A percentile compares a stretch with the other conserved stretches of the same genome.
phyloP scores from a whole-genome alignment of 2,113 vertebrate species.

The Athene cunicularia region DNA sequence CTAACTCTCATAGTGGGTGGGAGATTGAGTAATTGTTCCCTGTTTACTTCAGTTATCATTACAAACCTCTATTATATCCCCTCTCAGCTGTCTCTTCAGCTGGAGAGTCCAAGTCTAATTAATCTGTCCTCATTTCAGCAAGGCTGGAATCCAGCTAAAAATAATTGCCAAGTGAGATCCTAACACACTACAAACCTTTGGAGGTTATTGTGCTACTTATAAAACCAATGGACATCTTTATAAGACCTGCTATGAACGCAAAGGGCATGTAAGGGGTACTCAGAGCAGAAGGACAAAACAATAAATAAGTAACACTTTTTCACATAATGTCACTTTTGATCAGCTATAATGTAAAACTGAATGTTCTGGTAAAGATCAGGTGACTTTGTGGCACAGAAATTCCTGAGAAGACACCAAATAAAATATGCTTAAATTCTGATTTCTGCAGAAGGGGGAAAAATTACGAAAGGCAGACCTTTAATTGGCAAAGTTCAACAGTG shows the following conservation, averaged over 20 bases:
- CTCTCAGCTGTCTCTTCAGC: constrained; percentile 27
- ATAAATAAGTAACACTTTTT: not conserved
- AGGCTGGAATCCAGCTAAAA: constrained; percentile 37
- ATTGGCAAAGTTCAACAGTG: not conserved
- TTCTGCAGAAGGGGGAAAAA: not conserved
- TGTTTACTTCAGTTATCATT: constrained; percentile 47
- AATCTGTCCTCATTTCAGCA: constrained; percentile 28
- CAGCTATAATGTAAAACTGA: not conserved
- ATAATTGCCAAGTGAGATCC: not conserved
- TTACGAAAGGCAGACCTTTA: not conserved
- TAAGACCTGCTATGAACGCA: not conserved
- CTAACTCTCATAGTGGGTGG: constrained; percentile 18
- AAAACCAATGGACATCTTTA: not conserved
- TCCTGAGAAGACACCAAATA: not conserved
- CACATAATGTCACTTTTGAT: not conserved
- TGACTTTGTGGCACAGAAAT: not conserved
- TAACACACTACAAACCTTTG: not conserved
- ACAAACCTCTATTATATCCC: constrained; percentile 17
- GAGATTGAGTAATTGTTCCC: constrained; percentile 16
- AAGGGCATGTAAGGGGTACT: not conserved
- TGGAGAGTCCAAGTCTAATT: constrained; percentile 32
- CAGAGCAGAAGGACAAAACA: not conserved
- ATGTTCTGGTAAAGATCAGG: not conserved
- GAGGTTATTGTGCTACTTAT: not conserved
- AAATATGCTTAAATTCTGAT: not conserved